phyloP scores from a whole-genome alignment of 2,888 invertebrate species.

The Thecocarcelia acutangulata region DNA sequence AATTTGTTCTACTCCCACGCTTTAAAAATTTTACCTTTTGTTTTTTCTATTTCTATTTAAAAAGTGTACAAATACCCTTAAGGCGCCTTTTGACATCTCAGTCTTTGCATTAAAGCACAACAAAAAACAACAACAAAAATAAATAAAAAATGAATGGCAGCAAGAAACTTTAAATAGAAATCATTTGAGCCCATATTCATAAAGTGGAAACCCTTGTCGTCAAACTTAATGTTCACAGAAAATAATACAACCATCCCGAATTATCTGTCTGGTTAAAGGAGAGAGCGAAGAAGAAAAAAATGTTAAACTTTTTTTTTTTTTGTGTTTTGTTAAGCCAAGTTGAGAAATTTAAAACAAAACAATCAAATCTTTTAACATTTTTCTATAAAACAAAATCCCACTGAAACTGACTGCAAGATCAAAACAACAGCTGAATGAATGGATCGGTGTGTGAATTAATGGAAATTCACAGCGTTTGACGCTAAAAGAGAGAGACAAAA shows the following conservation, averaged over 20 bases:
- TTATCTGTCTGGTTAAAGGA: conserved; percentile 36
- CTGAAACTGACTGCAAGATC: conserved; percentile 43
- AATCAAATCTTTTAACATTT: conserved; percentile 39
- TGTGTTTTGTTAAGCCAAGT: background rate
- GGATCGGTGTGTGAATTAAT: conserved; percentile 48
- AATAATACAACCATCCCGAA: conserved; percentile 49
- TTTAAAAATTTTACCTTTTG: background rate
- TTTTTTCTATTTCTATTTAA: background rate
- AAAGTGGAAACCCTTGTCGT: conserved; percentile 59
- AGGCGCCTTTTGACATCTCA: conserved; percentile 67
- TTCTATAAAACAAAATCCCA: conserved; percentile 56
- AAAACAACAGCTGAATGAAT: conserved; percentile 12
- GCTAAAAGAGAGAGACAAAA: conserved; percentile 9
- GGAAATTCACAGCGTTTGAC: conserved; percentile 42
- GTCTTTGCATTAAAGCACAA: conserved; percentile 24
- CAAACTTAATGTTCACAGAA: conserved; percentile 45
- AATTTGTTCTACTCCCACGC: conserved; percentile 63
- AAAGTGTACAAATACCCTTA: conserved; percentile 63
- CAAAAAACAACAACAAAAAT: background rate
- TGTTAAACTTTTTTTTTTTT: background rate
- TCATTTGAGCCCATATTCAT: conserved; percentile 47
- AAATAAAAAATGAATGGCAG: background rate
- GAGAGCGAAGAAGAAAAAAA: background rate
- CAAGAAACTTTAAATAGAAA: conserved; percentile 22
- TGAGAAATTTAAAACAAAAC: conserved; percentile 26